Evolutionary conservation across 1,140 invertebrate species (phyloP).

Genomic region (Drosophila bipectinata): DNA sequence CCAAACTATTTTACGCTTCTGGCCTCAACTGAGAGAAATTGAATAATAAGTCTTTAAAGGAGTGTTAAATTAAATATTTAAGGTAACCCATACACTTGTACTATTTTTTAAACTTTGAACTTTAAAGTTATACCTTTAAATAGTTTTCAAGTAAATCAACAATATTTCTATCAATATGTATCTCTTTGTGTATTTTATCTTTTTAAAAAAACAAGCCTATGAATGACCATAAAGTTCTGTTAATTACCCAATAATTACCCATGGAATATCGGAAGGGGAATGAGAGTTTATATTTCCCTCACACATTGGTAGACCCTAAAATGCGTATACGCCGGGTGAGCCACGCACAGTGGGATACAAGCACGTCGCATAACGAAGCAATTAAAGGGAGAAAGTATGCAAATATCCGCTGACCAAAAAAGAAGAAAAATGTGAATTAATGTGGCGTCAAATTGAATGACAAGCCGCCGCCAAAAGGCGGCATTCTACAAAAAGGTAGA

Average conservation of each 20-base stretch:
- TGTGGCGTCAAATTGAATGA: conserved; percentile 79
- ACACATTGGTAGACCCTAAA: neutral
- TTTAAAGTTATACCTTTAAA: too few relatives aligned
- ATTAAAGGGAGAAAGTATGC: conserved; percentile 59
- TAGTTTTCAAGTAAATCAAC: too few relatives aligned
- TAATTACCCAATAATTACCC: conserved; percentile 28
- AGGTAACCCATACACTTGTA: too few relatives aligned
- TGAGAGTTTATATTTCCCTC: conserved; percentile 17
- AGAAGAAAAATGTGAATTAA: conserved; percentile 60
- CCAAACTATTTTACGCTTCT: conserved; percentile 19
- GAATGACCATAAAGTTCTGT: neutral
- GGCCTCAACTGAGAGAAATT: neutral
- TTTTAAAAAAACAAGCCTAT: neutral
- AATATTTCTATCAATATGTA: neutral
- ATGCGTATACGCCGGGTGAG: conserved; percentile 51
- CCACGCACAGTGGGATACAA: conserved; percentile 15
- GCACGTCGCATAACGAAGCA: conserved; percentile 53
- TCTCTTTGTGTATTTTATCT: neutral
- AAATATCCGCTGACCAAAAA: conserved; percentile 40
- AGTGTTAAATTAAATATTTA: too few relatives aligned
- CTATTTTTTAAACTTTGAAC: too few relatives aligned
- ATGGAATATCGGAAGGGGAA: conserved; percentile 17
- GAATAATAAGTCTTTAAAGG: too few relatives aligned
- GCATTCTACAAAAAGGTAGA: conserved; percentile 9
- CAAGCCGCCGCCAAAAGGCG: conserved; percentile 42